A percentile compares a stretch with the other conserved stretches of the same genome.
Conservation (phyloP, 2,113 vertebrate species). For the Labeo catla region DNA sequence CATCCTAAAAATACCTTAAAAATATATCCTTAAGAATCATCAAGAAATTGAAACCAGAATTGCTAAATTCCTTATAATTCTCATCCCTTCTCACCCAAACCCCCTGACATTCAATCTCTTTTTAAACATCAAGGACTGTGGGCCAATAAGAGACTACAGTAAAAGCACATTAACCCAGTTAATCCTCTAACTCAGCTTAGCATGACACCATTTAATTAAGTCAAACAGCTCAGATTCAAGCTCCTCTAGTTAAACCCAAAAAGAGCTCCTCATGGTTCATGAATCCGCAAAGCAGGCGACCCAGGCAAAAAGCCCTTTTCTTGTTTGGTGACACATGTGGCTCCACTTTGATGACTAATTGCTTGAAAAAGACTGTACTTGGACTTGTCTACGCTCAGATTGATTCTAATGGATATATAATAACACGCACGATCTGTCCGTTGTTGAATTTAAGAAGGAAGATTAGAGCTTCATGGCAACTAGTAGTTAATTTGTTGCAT, state of each 20-base stretch:
- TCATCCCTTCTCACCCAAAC: neutral
- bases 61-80: neutral
- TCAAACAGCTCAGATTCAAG: constrained; percentile 53
- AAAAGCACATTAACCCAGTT: constrained; percentile 64
- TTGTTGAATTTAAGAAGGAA: constrained; percentile 13
- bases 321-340: constrained; percentile 69
- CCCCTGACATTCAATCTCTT: constrained; percentile 35
- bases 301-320: constrained; percentile 61
- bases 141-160: constrained; percentile 42
- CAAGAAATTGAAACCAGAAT: neutral
- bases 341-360: constrained; percentile 62
- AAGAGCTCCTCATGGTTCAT: constrained; percentile 61
- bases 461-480: neutral
- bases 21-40: neutral
- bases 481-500: constrained; percentile 4
- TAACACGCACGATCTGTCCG: neutral
- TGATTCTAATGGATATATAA: constrained; percentile 9
- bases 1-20: neutral
- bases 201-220: constrained; percentile 64
- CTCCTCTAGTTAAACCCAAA: constrained; percentile 64
- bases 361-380: neutral
- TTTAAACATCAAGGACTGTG: constrained; percentile 59
- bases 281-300: constrained; percentile 45
- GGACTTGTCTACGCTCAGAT: neutral
- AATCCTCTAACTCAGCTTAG: constrained; percentile 63